A percentile compares a stretch with the other conserved stretches of the same genome.
These are phyloP conservation scores for Akabosia matsudoensis DNA, from an alignment of 1,140 invertebrate species.

Conservation along the genomic window DNA sequence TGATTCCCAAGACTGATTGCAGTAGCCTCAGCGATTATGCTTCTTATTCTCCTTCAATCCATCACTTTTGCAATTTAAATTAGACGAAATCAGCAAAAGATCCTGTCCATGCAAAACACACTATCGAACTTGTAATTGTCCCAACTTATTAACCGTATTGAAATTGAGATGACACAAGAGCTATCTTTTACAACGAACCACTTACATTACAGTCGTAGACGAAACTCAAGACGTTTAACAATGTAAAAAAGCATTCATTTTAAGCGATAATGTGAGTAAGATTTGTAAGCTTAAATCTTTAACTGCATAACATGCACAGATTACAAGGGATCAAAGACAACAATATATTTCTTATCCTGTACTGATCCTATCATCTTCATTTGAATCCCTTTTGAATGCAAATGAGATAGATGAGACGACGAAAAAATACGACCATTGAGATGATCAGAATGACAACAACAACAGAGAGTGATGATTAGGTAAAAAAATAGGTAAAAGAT, in stretches of 20 bases:
- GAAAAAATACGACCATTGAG: neutral
- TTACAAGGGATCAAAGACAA: neutral
- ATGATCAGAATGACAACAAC: neutral
- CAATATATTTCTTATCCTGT: neutral
- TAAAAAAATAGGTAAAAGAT: neutral
- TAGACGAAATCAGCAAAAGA: neutral
- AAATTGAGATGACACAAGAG: too few species aligned
- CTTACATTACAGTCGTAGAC: too few species aligned
- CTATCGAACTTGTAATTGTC: neutral
- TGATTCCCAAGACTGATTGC: neutral
- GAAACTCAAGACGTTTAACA: too few species aligned
- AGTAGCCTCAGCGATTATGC: neutral
- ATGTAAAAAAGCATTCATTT: neutral
- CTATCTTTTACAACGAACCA: too few species aligned
- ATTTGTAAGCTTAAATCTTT: too few species aligned
- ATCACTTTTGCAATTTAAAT: conserved; percentile 17
- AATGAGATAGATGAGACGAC: conserved; percentile 2
- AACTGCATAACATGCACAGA: too few species aligned
- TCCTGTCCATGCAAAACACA: neutral
- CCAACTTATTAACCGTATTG: neutral
- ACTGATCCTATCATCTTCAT: neutral
- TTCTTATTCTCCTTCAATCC: neutral
- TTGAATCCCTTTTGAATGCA: neutral
- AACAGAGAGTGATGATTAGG: neutral
- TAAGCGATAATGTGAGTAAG: neutral